Base-by-base conservation (phyloP, 1,140 invertebrate genomes). In the Cydia splendana region DNA sequence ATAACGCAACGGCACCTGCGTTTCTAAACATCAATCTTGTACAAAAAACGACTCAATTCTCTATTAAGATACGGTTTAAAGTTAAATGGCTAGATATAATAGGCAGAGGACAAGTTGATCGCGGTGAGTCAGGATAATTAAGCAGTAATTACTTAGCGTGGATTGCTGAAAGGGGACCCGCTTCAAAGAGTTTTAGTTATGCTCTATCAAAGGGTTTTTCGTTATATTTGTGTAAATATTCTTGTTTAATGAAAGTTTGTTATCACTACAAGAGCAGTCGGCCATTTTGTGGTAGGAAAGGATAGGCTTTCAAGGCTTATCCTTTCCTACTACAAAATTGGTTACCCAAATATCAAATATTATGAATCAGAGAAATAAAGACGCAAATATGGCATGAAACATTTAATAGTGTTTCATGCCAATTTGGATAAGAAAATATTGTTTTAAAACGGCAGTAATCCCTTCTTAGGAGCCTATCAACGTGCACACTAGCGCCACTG, bases 141-240 rank as follows among this genome's bases (percentile, higher is more conserved):
- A 42, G 15, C 15, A 42, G 67, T 71, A 71, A 71, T 71, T 71
- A 71, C 67, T 71, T 71, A 71, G 67, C 67, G 5, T 38, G 30
- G 67, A 71, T 71, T 71, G 30, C 15, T 71, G 67, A 71, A 71
- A 71, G 38, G 53, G 65, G 34, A 71, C 67, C 18, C 30, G 28
- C 30, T 71, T 38, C n/a, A 38, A 38, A 71, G 9, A 62, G 30
- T 38, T 38, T 71, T 38, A 71, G 67, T 71, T 71, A 38, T 71
- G n/a, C n/a, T 71, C 65, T 67, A 38, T 67, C 5, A 42, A 71
- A 71, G 34, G 38, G 67, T 18, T 34, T 42, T 38, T 71, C 15
- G 5, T 67, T 24, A 57, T 57, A 57, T 57, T 20, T 57, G 53
- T 57, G 18, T 57, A 57, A 57, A 57, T 57, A 20, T 18, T 15